Conservation (phyloP, 2,888 invertebrate species). For the Dolichopus griseipennis region DNA sequence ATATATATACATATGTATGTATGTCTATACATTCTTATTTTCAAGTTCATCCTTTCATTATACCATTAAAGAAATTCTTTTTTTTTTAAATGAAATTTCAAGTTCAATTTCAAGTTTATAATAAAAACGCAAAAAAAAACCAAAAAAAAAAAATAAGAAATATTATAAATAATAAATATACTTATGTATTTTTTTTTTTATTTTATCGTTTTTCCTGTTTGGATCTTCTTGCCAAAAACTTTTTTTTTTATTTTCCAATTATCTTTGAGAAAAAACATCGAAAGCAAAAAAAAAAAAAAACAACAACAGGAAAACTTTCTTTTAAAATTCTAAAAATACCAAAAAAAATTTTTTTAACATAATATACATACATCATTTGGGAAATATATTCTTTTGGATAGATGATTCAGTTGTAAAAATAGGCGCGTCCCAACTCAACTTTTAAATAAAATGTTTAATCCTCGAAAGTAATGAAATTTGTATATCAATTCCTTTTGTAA, state of each 20-base stretch:
- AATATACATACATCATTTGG: too few species aligned
- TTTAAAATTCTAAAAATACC: neutral
- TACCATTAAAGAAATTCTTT: slow-evolving; percentile 2
- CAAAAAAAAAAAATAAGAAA: neutral
- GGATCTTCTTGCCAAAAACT: neutral
- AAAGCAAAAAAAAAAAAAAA: neutral
- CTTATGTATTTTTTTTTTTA: neutral
- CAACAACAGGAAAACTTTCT: slow-evolving; percentile 5
- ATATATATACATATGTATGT: too few species aligned
- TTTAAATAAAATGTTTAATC: too few species aligned
- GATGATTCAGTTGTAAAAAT: too few species aligned
- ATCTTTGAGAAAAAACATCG: neutral
- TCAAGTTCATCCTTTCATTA: neutral
- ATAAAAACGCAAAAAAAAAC: neutral
- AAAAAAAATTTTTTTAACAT: too few species aligned
- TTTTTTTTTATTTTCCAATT: too few species aligned
- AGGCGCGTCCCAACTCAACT: too few species aligned
- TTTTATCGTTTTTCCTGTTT: neutral
- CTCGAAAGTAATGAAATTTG: too few species aligned
- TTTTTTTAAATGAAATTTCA: neutral
- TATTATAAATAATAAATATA: neutral
- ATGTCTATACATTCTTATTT: neutral
- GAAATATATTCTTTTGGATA: too few species aligned
- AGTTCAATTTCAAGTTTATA: slow-evolving; percentile 4
- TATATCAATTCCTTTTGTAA: too few species aligned